Evolutionary conservation across 2,113 vertebrate genomes (phyloP).

Genomic region (Lipotes vexillifer): DNA sequence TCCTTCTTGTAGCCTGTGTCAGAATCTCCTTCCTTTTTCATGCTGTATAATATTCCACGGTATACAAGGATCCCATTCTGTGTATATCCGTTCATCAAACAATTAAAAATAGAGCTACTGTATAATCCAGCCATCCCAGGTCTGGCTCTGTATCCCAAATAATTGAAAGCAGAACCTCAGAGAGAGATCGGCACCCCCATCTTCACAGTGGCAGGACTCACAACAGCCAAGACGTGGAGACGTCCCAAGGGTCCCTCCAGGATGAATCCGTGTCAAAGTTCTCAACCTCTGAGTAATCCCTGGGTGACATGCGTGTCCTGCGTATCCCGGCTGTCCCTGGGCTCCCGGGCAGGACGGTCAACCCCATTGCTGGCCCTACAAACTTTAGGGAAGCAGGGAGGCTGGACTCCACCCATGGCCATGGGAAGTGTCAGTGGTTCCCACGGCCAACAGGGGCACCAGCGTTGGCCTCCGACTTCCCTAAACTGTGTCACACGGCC

Average conservation of each 20-base stretch:
- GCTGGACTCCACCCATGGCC: no score
- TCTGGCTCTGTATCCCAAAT: neutral
- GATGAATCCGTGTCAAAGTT: neutral
- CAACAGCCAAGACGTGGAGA: no score
- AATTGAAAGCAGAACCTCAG: neutral
- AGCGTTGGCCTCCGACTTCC: no score
- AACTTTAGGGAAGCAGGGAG: no score
- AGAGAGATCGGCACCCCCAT: neutral
- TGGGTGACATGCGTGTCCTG: neutral
- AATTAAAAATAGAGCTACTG: accelerated
- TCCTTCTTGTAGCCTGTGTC: accelerated
- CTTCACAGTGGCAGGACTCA: neutral
- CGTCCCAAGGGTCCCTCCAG: accelerated
- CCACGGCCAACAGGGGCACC: no score
- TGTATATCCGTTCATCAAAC: accelerated
- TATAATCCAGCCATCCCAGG: no score
- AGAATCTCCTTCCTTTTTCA: accelerated
- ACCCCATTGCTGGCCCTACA: neutral
- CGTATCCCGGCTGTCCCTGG: no score
- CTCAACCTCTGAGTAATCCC: neutral
- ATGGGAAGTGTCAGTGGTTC: no score
- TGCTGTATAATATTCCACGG: accelerated
- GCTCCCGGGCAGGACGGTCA: no score
- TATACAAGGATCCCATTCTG: accelerated
- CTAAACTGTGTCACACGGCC: accelerated